A percentile compares a stretch with the other conserved stretches of the same genome.
phyloP scores from a whole-genome alignment of 1,140 invertebrate genomes.

The Cecropterus lyciades region DNA sequence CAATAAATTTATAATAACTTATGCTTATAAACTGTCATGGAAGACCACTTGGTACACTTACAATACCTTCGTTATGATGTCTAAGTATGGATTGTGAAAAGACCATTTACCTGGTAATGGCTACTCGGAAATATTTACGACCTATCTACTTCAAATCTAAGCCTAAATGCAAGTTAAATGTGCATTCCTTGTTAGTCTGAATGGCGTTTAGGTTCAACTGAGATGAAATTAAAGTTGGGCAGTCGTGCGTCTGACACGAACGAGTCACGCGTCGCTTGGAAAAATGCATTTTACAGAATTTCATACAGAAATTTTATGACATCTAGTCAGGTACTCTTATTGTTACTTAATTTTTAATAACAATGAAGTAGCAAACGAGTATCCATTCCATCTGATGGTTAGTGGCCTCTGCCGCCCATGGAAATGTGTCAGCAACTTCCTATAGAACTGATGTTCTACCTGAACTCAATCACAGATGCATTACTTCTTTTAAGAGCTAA shows the following conservation, averaged over 20 bases:
- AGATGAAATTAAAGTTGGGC: constrained; percentile 19
- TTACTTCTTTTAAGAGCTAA: no score
- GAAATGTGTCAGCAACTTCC: no score
- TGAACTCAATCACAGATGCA: no score
- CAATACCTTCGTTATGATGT: constrained; percentile 48
- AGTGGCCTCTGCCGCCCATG: no score
- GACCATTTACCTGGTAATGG: constrained; percentile 30
- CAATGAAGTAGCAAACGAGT: no score
- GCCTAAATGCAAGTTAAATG: constrained; percentile 18
- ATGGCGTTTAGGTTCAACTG: constrained; percentile 14
- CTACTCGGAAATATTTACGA: constrained; percentile 36
- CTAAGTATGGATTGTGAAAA: constrained; percentile 47
- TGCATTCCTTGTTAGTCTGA: constrained; percentile 13
- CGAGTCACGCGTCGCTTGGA: not conserved
- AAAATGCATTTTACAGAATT: not conserved
- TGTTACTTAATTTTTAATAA: no score
- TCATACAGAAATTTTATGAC: no score
- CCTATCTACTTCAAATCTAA: constrained; percentile 10
- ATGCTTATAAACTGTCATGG: no score
- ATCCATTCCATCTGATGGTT: no score
- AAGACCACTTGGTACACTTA: constrained; percentile 31
- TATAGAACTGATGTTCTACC: no score
- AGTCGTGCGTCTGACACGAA: constrained; percentile 5
- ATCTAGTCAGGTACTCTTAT: no score
- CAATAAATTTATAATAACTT: no score